A percentile compares a stretch with the other conserved stretches of the same genome.
These are phyloP conservation scores for Microplitis mediator DNA, from an alignment of 1,140 invertebrate genomes.

Conservation along the genomic window DNA sequence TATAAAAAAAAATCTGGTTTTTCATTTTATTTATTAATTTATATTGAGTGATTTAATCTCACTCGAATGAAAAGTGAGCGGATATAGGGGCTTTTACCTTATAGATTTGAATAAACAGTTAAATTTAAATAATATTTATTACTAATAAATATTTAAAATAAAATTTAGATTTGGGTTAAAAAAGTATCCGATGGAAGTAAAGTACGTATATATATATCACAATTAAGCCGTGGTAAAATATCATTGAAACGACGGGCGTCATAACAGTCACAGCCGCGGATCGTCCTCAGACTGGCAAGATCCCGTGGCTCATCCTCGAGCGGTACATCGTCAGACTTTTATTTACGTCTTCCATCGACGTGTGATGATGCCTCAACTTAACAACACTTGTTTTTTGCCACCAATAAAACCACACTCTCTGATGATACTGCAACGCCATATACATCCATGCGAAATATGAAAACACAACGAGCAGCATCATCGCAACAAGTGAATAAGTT, in stretches of 20 bases:
- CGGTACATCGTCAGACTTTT: slow-evolving; percentile 15
- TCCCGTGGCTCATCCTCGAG: slow-evolving; percentile 19
- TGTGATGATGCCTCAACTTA: slow-evolving; percentile 33
- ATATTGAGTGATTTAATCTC: no score
- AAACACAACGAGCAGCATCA: slow-evolving; percentile 59
- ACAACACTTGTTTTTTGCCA: slow-evolving; percentile 63
- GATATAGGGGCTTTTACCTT: no score
- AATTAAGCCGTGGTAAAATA: slow-evolving; percentile 86
- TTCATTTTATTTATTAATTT: no score
- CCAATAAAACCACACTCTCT: slow-evolving; percentile 63
- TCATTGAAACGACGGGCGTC: slow-evolving; percentile 82
- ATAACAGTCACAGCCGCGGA: slow-evolving; percentile 47
- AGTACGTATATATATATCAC: slow-evolving; percentile 81
- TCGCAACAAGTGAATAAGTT: slow-evolving; percentile 55
- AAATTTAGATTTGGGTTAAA: slow-evolving; percentile 86
- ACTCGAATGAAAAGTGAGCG: no score
- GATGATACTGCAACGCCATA: slow-evolving; percentile 58
- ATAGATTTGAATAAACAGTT: no score
- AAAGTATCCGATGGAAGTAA: slow-evolving; percentile 81
- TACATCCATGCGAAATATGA: slow-evolving; percentile 63
- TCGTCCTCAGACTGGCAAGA: slow-evolving; percentile 29
- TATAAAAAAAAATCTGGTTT: no score
- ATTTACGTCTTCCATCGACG: slow-evolving; percentile 4
- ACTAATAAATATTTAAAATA: slow-evolving; percentile 30
- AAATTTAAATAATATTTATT: slow-evolving; percentile 11